Base-by-base conservation (phyloP, 2,888 invertebrate genomes). In the Zygaena filipendulae region DNA sequence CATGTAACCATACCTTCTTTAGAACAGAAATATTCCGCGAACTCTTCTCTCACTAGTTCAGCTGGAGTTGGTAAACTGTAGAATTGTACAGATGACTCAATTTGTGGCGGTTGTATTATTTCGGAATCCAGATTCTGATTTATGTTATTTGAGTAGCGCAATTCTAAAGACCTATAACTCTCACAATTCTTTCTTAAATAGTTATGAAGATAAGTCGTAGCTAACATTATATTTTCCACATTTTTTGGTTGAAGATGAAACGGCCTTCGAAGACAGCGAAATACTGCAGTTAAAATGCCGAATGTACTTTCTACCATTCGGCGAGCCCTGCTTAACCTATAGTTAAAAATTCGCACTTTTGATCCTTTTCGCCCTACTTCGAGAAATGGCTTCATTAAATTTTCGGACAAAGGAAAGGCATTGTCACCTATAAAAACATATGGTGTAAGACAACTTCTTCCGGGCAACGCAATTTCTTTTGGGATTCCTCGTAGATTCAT, bases 221-320 rank as follows among this genome's bases (percentile, higher is more conserved):
- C 35, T 38, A 38, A 35, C 28, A 40, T 34, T 35, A 40, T 33
- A 21, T 36, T 38, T 38, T 35, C 31, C 25, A 29, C 35, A 28
- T 27, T 30, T 22, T 31, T 23, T 14, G 28, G 31, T 18, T 39
- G 36, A 34, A 37, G 36, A 35, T 37, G 35, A 40, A 40, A 35
- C 25, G 39, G 32, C 33, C 29, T 38, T 38, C 38, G n/a, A n/a
- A n/a, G n/a, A n/a, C n/a, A n/a, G n/a, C 36, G 36, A 40, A 40
- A 42, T 31, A 38, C 33, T 37, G 35, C 38, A 38, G 35, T 37
- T 34, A 45, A 34, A 34, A 43, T 42, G 28, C 45, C 43, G 31
- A 42, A 42, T 23, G 43, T 35, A 32, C 35, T 43, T 38, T 43
- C 42, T 29, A 45, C 40, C 13, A 45, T 37, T 34, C 41, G 42